Evolutionary conservation across 2,113 vertebrate species (phyloP).

Genomic region (Ameiurus melas): DNA sequence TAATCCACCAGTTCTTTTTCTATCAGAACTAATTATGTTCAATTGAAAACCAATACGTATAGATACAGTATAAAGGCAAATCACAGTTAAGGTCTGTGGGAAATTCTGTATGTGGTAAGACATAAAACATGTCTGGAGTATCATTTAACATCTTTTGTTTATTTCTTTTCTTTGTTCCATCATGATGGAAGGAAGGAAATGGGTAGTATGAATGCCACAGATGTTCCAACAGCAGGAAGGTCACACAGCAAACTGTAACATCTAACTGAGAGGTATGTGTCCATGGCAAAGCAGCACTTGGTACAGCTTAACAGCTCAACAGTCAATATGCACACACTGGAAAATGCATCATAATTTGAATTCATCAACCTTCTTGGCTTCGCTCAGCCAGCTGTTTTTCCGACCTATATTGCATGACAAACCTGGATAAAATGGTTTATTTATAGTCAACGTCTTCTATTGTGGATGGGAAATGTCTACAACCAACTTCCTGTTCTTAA

Average conservation of each 20-base stretch:
- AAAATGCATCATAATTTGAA: not conserved
- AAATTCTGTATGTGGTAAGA: not conserved
- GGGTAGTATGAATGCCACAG: conserved; percentile 61
- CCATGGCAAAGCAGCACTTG: conserved; percentile 31
- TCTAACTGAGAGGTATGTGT: conserved; percentile 56
- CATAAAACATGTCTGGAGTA: not conserved
- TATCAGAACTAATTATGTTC: too few relatives aligned
- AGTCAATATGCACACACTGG: not conserved
- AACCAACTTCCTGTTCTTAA: conserved; percentile 72
- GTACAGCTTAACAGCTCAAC: conserved; percentile 28
- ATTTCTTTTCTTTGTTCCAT: conserved; percentile 65
- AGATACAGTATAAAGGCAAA: not conserved
- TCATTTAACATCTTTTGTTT: conserved; percentile 55
- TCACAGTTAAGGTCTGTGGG: not conserved
- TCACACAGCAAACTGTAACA: conserved; percentile 59
- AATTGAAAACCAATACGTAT: not conserved
- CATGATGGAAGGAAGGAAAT: conserved; percentile 57
- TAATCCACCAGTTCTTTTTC: not conserved
- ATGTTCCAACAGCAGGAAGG: conserved; percentile 63
- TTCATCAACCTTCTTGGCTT: not conserved
- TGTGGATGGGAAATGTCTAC: conserved; percentile 62
- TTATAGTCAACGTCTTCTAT: conserved; percentile 68
- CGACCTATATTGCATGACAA: conserved; percentile 57
- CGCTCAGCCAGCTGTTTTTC: conserved; percentile 32
- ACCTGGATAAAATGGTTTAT: conserved; percentile 55